phyloP scores from a whole-genome alignment of 2,113 vertebrate species.

The Callorhinus ursinus region DNA sequence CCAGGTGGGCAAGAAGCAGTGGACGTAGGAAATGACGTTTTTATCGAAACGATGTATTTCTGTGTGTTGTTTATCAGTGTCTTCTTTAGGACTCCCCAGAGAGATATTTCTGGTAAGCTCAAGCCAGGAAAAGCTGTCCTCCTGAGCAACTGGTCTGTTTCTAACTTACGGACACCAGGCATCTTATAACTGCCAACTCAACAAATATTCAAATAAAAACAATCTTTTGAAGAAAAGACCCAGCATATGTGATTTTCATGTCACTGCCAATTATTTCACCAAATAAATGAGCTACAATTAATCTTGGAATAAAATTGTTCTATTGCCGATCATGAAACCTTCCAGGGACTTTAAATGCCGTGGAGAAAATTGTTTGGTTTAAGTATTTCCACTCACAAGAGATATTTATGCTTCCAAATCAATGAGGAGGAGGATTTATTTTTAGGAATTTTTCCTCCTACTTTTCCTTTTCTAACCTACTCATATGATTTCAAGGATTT shows the following conservation, averaged over 20 bases:
- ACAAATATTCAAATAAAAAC: neutral
- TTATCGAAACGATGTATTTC: neutral
- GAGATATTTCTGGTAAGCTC: neutral
- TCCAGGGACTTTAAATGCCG: neutral
- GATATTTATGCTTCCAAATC: neutral
- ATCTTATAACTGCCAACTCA: neutral
- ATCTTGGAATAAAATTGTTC: neutral
- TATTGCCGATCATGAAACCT: neutral
- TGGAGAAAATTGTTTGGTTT: neutral
- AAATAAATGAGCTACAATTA: neutral
- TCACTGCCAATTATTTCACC: neutral
- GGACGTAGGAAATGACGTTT: neutral
- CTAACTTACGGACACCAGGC: neutral
- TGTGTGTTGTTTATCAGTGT: neutral
- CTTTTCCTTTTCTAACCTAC: neutral
- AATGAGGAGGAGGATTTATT: neutral
- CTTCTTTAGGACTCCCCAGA: constrained; percentile 47
- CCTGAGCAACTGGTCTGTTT: neutral
- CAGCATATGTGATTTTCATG: neutral
- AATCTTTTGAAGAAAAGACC: neutral
- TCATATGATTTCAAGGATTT: neutral
- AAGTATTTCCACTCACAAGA: neutral
- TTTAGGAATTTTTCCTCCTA: neutral
- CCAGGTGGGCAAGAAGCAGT: neutral
- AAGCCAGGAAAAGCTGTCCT: neutral